These are phyloP conservation scores for Tetramorium parvispinum DNA, from an alignment of 1,140 invertebrate species.

Conservation along the genomic window DNA sequence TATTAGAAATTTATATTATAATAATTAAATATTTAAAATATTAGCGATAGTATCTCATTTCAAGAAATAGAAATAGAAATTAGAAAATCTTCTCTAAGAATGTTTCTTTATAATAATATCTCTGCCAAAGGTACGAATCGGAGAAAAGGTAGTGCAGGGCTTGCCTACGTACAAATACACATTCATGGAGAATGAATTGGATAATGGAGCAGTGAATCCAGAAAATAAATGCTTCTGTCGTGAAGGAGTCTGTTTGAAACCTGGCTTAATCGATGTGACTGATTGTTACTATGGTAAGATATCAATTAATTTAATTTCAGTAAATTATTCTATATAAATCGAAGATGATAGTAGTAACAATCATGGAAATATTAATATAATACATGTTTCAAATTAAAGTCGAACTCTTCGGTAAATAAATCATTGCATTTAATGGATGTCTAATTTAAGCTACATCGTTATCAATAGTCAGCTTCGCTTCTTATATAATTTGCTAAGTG, in stretches of 20 bases:
- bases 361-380: slow-evolving; percentile 1
- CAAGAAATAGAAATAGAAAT: not conserved
- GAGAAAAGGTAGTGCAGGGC: slow-evolving; percentile 86
- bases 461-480: not conserved
- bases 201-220: slow-evolving; percentile 90
- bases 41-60: not conserved
- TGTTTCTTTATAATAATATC: slow-evolving; percentile 10
- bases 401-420: not conserved
- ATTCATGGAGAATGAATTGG: slow-evolving; percentile 91
- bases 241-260: slow-evolving; percentile 88
- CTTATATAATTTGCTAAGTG: not conserved
- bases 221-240: slow-evolving; percentile 93
- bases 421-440: not conserved
- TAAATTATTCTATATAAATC: slow-evolving; percentile 16
- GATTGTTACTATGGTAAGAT: slow-evolving; percentile 91
- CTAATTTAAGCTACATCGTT: not conserved
- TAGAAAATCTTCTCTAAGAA: not conserved
- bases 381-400: not conserved
- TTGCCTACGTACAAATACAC: slow-evolving; percentile 89
- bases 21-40: not conserved
- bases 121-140: slow-evolving; percentile 86
- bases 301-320: not conserved
- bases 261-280: slow-evolving; percentile 91
- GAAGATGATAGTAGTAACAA: not conserved
- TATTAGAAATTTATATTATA: not conserved